Base-by-base conservation (phyloP, 2,113 vertebrate species). In the Colius striatus region DNA sequence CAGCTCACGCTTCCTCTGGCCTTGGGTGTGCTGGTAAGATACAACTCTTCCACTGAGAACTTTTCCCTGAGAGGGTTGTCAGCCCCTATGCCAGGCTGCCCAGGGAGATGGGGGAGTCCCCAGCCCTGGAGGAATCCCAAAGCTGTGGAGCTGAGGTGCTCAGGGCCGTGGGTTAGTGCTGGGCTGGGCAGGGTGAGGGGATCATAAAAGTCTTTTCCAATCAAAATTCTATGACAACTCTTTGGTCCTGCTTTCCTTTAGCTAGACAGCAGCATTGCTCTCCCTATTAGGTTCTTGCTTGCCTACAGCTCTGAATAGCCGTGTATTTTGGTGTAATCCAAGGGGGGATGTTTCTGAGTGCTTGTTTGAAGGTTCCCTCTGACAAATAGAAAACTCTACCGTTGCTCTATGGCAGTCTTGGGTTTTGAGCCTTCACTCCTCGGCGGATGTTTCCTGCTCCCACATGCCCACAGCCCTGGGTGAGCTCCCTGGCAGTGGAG, bases 381-480 rank as follows among this genome's bases (percentile, higher is more conserved):
- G 4, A 63, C 5, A 61, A 71, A 68, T 2, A 32, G 25, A 47
- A 53, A 34, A 25, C 21, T 38, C 10, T 34, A 15, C 45, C 8
- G 17, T 36, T 30, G 55, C 34, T 16, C 1, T 12, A 8, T 41
- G 41, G 19, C 41, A 19, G 26, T 15, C 5, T n/a, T 9, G 6
- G 53, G 21, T 12, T 29, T 55, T n/a, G 75, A 65, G 55, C n/a
- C 54, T 41, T 36, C 63, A 3, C 3, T 36, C 38, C 36, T 73
- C 0, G 1, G 71, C 23, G 15, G 43, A 63, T 9, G n/a, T 6
- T 30, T 23, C n/a, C 58, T 3, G 0, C 53, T 74, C 51, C 65
- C 30, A 4, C 0, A 0, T 8, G 45, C 41, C 12, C 11, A 4
- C 43, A 43, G 51, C 43, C 21, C 34, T 2, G 3, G 15, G 7